phyloP scores from a whole-genome alignment of 2,113 vertebrate species.

The Cyanocitta stelleri region DNA sequence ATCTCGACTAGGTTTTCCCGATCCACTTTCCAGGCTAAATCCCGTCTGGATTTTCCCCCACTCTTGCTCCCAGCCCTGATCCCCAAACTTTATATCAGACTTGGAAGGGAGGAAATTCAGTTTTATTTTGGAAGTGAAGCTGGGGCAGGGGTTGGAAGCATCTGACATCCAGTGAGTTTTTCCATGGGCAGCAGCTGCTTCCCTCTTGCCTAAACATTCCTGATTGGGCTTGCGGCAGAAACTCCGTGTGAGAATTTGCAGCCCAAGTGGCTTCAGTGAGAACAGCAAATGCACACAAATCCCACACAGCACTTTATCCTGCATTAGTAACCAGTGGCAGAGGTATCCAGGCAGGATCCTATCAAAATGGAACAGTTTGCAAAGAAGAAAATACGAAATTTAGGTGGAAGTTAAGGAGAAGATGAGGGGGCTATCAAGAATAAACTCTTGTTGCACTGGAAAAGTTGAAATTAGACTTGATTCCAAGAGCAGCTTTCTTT shows the following conservation, averaged over 20 bases:
- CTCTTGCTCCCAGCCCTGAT: neutral
- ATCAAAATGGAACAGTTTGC: neutral
- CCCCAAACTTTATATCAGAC: neutral
- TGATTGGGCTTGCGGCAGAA: neutral
- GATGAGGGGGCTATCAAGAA: neutral
- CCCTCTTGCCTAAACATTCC: neutral
- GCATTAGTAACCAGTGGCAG: neutral
- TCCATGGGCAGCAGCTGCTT: neutral
- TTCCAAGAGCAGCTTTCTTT: neutral
- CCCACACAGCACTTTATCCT: neutral
- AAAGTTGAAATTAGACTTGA: neutral
- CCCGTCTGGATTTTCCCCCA: neutral
- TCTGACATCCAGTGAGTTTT: neutral
- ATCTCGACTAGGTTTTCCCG: fast-evolving
- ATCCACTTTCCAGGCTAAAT: neutral
- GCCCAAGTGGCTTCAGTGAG: neutral
- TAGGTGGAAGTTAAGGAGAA: neutral
- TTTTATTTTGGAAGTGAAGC: neutral
- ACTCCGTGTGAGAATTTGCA: neutral
- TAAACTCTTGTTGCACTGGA: neutral
- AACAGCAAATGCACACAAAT: neutral
- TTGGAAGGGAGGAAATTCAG: neutral
- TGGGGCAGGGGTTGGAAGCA: neutral
- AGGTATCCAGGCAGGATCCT: neutral
- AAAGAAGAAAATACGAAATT: neutral